Percentiles rank a stretch among this genome's conserved stretches.
Evolutionary conservation across 2,113 vertebrate species (phyloP).

Genomic region (Pontoporia blainvillei): DNA sequence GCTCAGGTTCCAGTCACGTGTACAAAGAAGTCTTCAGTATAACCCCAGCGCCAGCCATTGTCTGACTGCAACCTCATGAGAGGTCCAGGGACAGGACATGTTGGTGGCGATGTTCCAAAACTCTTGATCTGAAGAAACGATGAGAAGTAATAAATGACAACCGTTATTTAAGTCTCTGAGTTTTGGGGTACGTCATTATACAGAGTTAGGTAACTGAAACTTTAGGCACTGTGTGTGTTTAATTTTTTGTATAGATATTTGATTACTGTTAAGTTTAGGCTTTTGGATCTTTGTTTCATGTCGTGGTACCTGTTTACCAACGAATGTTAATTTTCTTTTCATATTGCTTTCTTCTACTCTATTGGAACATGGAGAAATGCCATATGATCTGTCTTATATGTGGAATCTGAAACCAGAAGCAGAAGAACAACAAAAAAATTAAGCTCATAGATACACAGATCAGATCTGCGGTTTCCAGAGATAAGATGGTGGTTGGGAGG

Average conservation of each 20-base stretch:
- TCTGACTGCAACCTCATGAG: background rate
- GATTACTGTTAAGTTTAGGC: background rate
- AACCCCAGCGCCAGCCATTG: background rate
- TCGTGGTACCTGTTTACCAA: background rate
- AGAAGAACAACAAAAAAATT: background rate
- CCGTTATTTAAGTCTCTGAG: background rate
- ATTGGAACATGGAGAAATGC: constrained; percentile 55
- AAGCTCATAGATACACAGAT: background rate
- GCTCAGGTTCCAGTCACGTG: background rate
- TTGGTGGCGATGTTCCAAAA: background rate
- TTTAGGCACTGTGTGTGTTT: background rate
- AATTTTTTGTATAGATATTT: constrained; percentile 6
- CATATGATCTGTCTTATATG: background rate
- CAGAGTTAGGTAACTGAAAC: background rate
- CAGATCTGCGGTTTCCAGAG: background rate
- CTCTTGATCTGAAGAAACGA: background rate
- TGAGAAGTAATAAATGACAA: background rate
- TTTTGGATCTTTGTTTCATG: constrained; percentile 20
- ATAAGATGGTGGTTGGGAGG: background rate
- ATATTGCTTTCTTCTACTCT: constrained; percentile 73
- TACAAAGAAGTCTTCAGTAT: background rate
- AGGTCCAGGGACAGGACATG: background rate
- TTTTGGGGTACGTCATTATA: background rate
- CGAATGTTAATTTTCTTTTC: constrained; percentile 78
- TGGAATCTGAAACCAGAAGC: background rate